Evolutionary conservation across 1,140 invertebrate genomes (phyloP).

Genomic region (Telenomus remus): DNA sequence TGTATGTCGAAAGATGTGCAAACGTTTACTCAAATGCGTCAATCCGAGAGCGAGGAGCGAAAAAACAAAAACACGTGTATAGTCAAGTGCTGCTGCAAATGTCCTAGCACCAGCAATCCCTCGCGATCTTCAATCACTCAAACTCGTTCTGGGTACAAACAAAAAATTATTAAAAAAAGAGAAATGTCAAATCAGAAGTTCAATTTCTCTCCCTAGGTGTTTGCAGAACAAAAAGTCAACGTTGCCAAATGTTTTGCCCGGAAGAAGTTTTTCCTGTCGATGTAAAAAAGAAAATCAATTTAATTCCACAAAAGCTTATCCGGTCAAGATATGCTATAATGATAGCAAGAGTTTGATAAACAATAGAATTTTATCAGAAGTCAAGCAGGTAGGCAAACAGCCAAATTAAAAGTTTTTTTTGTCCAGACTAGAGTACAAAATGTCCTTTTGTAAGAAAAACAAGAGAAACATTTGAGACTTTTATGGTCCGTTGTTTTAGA

Average conservation of each 20-base stretch:
- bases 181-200: too few species aligned
- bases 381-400: background rate
- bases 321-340: constrained; percentile 7
- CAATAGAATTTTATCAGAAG: background rate
- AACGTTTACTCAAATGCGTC: constrained; percentile 38
- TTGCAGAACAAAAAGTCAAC: background rate
- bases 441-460: too few species aligned
- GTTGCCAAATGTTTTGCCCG: background rate
- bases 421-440: too few species aligned
- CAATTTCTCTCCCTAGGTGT: too few species aligned
- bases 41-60: background rate
- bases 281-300: constrained; percentile 27
- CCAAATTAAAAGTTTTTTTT: too few species aligned
- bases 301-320: constrained; percentile 11
- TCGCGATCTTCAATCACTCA: too few species aligned
- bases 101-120: background rate
- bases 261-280: constrained; percentile 16
- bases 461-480: too few species aligned
- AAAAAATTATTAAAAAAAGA: too few species aligned
- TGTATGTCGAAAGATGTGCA: constrained; percentile 37
- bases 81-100: constrained; percentile 5
- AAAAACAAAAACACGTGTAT: constrained; percentile 10
- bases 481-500: too few species aligned
- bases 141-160: too few species aligned
- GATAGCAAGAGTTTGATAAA: background rate